Evolutionary conservation across 2,113 vertebrate species (phyloP), one percentile per base, ranked within the genome.

Genomic region (Corynorhinus townsendii): DNA sequence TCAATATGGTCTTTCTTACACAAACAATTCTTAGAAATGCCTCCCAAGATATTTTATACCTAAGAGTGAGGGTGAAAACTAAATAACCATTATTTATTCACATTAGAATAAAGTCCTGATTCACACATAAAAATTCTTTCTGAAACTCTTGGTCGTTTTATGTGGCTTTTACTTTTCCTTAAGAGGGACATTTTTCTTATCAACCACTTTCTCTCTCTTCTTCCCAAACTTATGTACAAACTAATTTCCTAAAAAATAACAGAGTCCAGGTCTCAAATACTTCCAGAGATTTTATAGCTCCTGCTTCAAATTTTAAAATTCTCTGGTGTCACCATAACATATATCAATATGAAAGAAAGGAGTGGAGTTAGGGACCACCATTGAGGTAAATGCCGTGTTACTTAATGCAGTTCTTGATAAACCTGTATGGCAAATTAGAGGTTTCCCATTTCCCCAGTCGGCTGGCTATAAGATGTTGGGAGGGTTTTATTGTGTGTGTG

Each of bases 351-450:
- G 64, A 79, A 90, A 82, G 35, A 47, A 83, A 95, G 28, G 62
- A 28, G 8, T 3, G 2, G 35, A 4, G 5, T 83, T 54, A 93
- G 96, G n/a, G 64, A 90, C 14, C 19, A 56, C 69, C 4, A 1
- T 45, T 73, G 87, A 75, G 90, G 84, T 71, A 90, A 97, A 94
- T 90, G 79, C 52, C 4, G 3, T n/a, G 30, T 80, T 94, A 94
- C 83, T 68, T 80, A 45, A 43, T 3, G 9, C 56, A 92, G 79
- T 93, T 96, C 81, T 96, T 94, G 93, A 90, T 96, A 93, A 94
- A 95, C 56, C 82, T 96, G 92, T 92, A 75, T 4, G 1, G 33
- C 84, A 97, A 96, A 98, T 97, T 3, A 75, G 94, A 97, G 77
- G 68, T 96, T 88, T 82, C 91, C 76, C 66, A 16, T 86, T 76